These are phyloP conservation scores for Gymnocephalus cernua DNA, from an alignment of 2,113 vertebrate species.

Conservation along the genomic window DNA sequence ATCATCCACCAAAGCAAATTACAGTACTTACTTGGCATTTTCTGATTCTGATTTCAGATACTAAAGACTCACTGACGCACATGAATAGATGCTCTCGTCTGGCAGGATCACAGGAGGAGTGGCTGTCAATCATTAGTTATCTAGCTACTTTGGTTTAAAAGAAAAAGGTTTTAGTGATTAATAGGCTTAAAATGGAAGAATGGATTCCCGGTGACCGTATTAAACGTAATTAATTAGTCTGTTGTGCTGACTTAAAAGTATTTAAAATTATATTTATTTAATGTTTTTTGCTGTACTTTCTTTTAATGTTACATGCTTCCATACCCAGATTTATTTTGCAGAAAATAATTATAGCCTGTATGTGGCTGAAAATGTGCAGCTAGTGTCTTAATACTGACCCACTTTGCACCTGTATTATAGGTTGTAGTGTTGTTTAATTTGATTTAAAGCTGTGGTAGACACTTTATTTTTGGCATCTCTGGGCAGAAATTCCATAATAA, in stretches of 20 bases:
- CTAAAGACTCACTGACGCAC: neutral
- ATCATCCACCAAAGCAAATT: no score
- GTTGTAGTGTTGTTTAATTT: neutral
- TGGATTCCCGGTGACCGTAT: neutral
- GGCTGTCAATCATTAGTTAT: conserved; percentile 11
- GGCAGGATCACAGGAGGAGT: neutral
- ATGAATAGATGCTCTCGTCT: neutral
- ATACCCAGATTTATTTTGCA: neutral
- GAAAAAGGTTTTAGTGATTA: neutral
- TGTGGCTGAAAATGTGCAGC: neutral
- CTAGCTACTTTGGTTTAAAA: neutral
- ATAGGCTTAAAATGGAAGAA: neutral
- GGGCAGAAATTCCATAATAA: no score
- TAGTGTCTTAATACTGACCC: neutral
- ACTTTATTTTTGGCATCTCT: no score
- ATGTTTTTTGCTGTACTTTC: neutral
- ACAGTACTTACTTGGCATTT: no score
- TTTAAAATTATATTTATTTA: neutral
- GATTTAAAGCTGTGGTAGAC: no score
- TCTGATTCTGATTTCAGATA: no score
- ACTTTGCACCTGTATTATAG: neutral
- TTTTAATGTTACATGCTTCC: neutral
- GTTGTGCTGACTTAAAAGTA: neutral
- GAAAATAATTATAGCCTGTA: neutral
- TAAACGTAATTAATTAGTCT: neutral